Evolutionary conservation across 2,113 vertebrate genomes (phyloP).

Genomic region (Pavo muticus): DNA sequence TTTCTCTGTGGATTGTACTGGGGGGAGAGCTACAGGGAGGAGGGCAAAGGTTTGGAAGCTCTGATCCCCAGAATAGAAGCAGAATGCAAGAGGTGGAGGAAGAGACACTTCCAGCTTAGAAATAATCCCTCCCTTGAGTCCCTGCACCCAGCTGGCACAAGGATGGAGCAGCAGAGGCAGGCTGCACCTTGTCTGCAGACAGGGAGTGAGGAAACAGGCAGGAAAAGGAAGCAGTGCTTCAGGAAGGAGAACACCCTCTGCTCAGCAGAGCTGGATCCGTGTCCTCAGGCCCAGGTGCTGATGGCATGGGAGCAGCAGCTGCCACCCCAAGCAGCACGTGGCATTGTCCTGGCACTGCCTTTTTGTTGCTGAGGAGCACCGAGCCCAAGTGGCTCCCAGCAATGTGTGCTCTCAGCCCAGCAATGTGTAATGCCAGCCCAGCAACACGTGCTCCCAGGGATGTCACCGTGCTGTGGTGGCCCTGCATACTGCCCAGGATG

Average conservation of each 20-base stretch:
- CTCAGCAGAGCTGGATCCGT: background rate
- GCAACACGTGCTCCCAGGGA: background rate
- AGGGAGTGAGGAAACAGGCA: background rate
- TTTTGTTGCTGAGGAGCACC: background rate
- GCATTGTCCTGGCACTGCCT: background rate
- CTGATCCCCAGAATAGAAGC: background rate
- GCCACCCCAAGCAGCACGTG: accelerated
- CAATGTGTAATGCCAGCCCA: too few species aligned
- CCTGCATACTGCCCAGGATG: background rate
- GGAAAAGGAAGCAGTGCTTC: background rate
- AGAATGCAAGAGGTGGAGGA: background rate
- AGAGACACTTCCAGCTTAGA: background rate
- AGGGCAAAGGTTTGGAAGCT: background rate
- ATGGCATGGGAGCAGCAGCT: background rate
- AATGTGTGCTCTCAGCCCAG: background rate
- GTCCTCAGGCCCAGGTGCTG: background rate
- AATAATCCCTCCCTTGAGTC: background rate
- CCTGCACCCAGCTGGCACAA: background rate
- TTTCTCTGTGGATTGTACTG: background rate
- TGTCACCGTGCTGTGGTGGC: accelerated
- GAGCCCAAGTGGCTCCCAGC: background rate
- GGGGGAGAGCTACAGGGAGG: background rate
- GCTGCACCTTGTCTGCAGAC: background rate
- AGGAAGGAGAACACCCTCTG: background rate
- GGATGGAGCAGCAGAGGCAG: background rate